A percentile compares a stretch with the other conserved stretches of the same genome.
phyloP scores from a whole-genome alignment of 2,888 invertebrate species.

The Sclerodermus sp. region DNA sequence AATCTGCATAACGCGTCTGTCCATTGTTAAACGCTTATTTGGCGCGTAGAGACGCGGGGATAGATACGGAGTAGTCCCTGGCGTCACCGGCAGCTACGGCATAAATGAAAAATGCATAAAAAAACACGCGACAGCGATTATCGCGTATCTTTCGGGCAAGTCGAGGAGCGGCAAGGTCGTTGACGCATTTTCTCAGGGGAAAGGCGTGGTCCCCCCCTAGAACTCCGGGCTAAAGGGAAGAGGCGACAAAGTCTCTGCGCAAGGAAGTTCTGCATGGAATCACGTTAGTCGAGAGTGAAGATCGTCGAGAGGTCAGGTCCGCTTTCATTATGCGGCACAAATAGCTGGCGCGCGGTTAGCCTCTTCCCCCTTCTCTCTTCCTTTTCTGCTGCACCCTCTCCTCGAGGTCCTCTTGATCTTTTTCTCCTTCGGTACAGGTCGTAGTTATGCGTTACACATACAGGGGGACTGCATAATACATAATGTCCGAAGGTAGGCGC shows the following conservation, averaged over 20 bases:
- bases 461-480: constrained; percentile 39
- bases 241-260: background rate
- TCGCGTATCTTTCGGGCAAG: too few relatives aligned
- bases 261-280: constrained; percentile 9
- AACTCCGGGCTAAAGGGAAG: background rate
- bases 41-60: too few relatives aligned
- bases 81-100: too few relatives aligned
- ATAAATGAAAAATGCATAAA: too few relatives aligned
- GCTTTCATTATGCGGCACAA: constrained; percentile 35
- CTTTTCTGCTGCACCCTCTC: constrained; percentile 8
- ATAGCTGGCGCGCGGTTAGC: constrained; percentile 14
- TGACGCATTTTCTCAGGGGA: too few relatives aligned
- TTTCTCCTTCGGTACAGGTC: constrained; percentile 32
- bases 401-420: constrained; percentile 14
- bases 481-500: constrained; percentile 41
- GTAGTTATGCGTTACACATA: constrained; percentile 50
- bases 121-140: too few relatives aligned
- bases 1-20: too few relatives aligned
- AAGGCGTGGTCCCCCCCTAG: too few relatives aligned
- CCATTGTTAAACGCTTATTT: too few relatives aligned
- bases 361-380: constrained; percentile 8
- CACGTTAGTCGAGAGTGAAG: constrained; percentile 36
- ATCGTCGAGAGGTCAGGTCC: constrained; percentile 39
- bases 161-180: too few relatives aligned
- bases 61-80: too few relatives aligned